Evolutionary conservation across 2,888 invertebrate species (phyloP), one percentile per base, ranked within the genome.

Genomic region (Hirudinaria manillensis): DNA sequence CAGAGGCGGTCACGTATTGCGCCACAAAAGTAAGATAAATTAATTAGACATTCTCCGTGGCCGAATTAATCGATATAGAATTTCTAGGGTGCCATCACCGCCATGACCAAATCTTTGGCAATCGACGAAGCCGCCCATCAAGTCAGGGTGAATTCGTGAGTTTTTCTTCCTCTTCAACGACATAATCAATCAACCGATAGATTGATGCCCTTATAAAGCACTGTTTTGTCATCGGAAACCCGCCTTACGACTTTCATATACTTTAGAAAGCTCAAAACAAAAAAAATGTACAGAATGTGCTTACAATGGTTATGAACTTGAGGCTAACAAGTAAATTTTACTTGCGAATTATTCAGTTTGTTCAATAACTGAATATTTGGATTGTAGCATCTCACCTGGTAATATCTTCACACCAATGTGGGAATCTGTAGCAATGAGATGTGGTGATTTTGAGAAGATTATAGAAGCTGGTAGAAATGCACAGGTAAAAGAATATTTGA

Each of bases 371-470:
- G 6, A 24, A 53, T 27, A 29, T 70, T 34, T 29, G 29, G 7
- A 29, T 51, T 66, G 24, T 78, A 84, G 84, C 16, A 80, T 84
- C 79, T 81, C 83, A 13, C 84, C 84, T 0, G 83, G 84, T 16
- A 84, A 84, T 79, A 78, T 84, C 13, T 82, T 82, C 82, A 84
- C 84, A 4, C 83, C 83, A 16, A 76, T 84, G 79, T 84, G 84
- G 84, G 82, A 83, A 16, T 61, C 71, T 1, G 68, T 70, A 6
- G 82, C 82, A 6, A 78, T 77, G 6, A 45, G 36, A 0, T 78
- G 81, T 2, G 77, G 66, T 24, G 79, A 83, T 65, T 79, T 78
- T 19, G 80, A 81, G 24, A 76, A 76, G 13, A 78, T 79, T 56
- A 79, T 80, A 10, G 68, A 81, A 77, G 78, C 75, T 19, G 84